Conservation (phyloP, 2,888 invertebrate species). For the Copidosoma aretas region DNA sequence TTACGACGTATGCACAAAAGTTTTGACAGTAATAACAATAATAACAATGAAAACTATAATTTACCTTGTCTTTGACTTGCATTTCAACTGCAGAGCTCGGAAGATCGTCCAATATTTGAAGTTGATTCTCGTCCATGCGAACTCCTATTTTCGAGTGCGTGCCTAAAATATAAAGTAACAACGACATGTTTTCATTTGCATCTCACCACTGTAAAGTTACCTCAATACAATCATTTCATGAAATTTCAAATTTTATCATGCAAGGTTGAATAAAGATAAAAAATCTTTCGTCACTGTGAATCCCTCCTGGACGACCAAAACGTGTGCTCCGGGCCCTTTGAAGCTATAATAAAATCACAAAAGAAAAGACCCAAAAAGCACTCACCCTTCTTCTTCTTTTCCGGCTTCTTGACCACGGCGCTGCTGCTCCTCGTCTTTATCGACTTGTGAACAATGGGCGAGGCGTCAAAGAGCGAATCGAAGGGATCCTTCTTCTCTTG, state of each 20-base stretch:
- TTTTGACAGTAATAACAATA: no score
- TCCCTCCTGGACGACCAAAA: no score
- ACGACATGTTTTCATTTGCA: no score
- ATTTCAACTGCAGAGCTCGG: slow-evolving; percentile 93
- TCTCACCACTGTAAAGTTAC: no score
- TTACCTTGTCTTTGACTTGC: slow-evolving; percentile 92
- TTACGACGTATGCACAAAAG: no score
- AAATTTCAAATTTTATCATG: no score
- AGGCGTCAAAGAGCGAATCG: slow-evolving; percentile 72
- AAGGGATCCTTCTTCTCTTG: slow-evolving; percentile 65
- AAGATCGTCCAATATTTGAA: slow-evolving; percentile 85
- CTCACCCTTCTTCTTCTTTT: slow-evolving; percentile 63
- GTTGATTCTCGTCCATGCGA: slow-evolving; percentile 79
- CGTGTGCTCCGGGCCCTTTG: no score
- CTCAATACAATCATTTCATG: no score
- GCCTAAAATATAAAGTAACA: slow-evolving; percentile 54
- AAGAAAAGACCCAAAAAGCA: no score
- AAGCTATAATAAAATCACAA: no score
- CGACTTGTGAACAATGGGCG: slow-evolving; percentile 62
- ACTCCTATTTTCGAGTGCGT: slow-evolving; percentile 74
- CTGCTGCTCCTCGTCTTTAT: slow-evolving; percentile 57
- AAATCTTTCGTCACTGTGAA: slow-evolving; percentile 61
- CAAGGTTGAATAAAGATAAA: no score
- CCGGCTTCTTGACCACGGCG: slow-evolving; percentile 58
- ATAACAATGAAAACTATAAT: slow-evolving; percentile 6